Evolutionary conservation across 2,113 vertebrate species (phyloP).

Genomic region (Monopterus albus): DNA sequence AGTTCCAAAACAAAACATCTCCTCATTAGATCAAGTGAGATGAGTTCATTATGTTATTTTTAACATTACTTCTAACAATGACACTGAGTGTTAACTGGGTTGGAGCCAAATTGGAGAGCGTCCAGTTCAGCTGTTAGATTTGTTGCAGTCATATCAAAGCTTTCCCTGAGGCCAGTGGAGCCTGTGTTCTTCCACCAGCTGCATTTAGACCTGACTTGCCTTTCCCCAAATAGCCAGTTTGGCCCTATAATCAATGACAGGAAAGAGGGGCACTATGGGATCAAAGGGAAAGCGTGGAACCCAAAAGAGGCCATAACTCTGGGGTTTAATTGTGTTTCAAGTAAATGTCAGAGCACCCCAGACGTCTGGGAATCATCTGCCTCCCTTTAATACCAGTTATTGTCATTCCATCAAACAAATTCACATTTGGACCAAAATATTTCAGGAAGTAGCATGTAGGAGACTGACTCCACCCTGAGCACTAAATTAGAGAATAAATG

Average conservation of each 20-base stretch:
- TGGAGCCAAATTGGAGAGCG: slow-evolving; percentile 53
- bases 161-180: slow-evolving; percentile 59
- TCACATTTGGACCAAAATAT: slow-evolving; percentile 79
- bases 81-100: slow-evolving; percentile 17
- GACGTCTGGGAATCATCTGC: slow-evolving; percentile 79
- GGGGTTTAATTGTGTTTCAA: slow-evolving; percentile 78
- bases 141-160: slow-evolving; percentile 60
- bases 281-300: slow-evolving; percentile 69
- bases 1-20: slow-evolving; percentile 32
- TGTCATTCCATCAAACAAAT: slow-evolving; percentile 83
- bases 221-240: slow-evolving; percentile 71
- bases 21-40: slow-evolving; percentile 34
- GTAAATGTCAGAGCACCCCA: slow-evolving; percentile 80
- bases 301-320: slow-evolving; percentile 77
- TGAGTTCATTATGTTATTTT: slow-evolving; percentile 38
- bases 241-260: slow-evolving; percentile 71
- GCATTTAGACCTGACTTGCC: slow-evolving; percentile 72
- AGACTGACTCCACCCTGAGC: slow-evolving; percentile 59
- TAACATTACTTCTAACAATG: slow-evolving; percentile 47
- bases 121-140: slow-evolving; percentile 64
- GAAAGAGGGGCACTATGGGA: slow-evolving; percentile 62
- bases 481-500: slow-evolving; percentile 76
- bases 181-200: slow-evolving; percentile 64
- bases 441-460: slow-evolving; percentile 73
- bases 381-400: slow-evolving; percentile 75